phyloP scores from a whole-genome alignment of 2,888 invertebrate species.

The Noctua fimbriata region DNA sequence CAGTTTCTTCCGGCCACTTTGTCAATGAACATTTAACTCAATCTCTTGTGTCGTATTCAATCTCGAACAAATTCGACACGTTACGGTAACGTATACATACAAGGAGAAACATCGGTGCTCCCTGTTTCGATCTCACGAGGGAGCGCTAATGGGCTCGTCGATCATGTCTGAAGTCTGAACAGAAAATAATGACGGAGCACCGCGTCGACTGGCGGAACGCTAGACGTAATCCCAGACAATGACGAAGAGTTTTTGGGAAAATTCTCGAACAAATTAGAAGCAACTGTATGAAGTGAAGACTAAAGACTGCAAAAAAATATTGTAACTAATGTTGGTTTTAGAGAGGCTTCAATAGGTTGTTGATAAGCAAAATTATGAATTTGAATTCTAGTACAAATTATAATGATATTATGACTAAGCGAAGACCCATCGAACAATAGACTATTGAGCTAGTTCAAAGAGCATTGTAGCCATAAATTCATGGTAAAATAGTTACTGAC shows the following conservation, averaged over 20 bases:
- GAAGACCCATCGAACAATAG: conserved; percentile 6
- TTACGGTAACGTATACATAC: not conserved
- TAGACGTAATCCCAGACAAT: conserved; percentile 18
- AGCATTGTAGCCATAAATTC: conserved; percentile 10
- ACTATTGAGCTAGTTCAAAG: not conserved
- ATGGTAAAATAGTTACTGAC: conserved; percentile 19
- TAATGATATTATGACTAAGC: not conserved
- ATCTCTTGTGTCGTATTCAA: not conserved
- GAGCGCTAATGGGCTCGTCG: conserved; percentile 13
- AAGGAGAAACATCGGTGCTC: not conserved
- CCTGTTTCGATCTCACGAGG: conserved; percentile 20
- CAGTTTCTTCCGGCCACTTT: too few species aligned
- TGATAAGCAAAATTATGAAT: not conserved
- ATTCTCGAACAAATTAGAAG: not conserved
- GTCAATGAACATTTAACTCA: not conserved
- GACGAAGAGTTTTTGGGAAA: conserved; percentile 21
- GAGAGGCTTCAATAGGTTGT: not conserved
- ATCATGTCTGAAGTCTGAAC: conserved; percentile 24
- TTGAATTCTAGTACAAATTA: conserved; percentile 10
- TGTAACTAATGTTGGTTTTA: not conserved
- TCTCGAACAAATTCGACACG: conserved; percentile 4
- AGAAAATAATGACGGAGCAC: conserved; percentile 20
- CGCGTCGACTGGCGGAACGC: conserved; percentile 17
- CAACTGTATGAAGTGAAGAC: not conserved
- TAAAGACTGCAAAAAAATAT: not conserved